These are phyloP conservation scores for Drosophila vallismaia DNA, from an alignment of 2,888 invertebrate genomes.

Conservation along the genomic window DNA sequence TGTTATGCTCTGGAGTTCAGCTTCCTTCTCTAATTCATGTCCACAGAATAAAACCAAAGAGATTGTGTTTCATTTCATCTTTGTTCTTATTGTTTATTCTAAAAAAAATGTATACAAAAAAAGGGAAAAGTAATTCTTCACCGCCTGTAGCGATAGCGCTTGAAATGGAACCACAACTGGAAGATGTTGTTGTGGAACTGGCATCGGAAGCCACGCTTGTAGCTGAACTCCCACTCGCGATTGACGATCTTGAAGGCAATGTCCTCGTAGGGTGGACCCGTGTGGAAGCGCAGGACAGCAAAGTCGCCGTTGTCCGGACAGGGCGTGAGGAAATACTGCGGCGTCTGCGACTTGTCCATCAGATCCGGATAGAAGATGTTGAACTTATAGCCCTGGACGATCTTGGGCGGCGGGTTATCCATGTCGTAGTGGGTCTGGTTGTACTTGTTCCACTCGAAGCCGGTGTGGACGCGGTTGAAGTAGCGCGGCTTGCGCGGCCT, in stretches of 20 bases:
- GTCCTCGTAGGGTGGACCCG: conserved; percentile 99
- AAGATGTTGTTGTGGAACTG: conserved; percentile 99
- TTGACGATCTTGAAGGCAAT: conserved; percentile 99
- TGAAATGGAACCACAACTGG: conserved; percentile 99
- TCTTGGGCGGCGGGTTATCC: conserved; percentile 99
- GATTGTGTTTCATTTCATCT: background rate
- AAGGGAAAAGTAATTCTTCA: conserved; percentile 79
- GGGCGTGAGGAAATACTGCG: conserved; percentile 96
- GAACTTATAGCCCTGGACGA: conserved; percentile 99
- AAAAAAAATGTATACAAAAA: background rate
- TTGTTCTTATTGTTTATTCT: background rate
- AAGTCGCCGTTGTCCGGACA: conserved; percentile 97
- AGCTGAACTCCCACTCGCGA: conserved; percentile 99
- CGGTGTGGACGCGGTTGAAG: conserved; percentile 97
- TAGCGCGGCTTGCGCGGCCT: conserved; percentile 98
- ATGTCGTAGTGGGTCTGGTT: conserved; percentile 99
- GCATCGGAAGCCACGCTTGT: conserved; percentile 98
- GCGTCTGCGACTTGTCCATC: conserved; percentile 96
- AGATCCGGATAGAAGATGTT: conserved; percentile 99
- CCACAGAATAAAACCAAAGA: background rate
- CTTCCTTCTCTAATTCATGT: background rate
- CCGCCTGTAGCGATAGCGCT: conserved; percentile 96
- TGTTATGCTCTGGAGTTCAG: background rate
- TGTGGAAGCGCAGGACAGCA: conserved; percentile 95
- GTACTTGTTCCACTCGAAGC: conserved; percentile 99